Conservation (phyloP, 2,113 vertebrate species). For the Sceloporus undulatus region DNA sequence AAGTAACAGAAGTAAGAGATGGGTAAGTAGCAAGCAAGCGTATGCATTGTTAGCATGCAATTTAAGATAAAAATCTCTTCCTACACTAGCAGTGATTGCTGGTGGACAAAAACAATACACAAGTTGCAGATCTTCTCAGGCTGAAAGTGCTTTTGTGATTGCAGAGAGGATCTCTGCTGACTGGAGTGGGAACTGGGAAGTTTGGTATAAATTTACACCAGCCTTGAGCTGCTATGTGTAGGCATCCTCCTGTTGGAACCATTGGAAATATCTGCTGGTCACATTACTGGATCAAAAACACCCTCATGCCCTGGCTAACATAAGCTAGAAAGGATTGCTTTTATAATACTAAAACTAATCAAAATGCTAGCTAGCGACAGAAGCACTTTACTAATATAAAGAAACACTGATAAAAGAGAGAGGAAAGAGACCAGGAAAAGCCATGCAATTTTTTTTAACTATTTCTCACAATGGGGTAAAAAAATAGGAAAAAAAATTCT, state of each 20-base stretch:
- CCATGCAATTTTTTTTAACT: too few relatives aligned
- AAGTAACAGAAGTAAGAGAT: constrained; percentile 8
- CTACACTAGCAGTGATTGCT: neutral
- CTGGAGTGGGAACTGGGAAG: too few relatives aligned
- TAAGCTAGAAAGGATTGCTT: neutral
- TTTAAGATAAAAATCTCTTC: neutral
- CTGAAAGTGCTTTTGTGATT: too few relatives aligned
- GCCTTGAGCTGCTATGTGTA: too few relatives aligned
- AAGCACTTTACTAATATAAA: neutral
- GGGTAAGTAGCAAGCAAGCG: constrained; percentile 13
- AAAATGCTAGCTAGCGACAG: neutral
- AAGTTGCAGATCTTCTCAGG: too few relatives aligned
- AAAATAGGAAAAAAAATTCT: too few relatives aligned
- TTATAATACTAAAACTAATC: neutral
- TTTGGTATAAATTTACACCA: neutral
- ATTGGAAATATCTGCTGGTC: neutral
- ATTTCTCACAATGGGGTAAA: neutral
- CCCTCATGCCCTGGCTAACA: neutral
- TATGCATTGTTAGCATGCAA: neutral
- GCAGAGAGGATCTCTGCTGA: too few relatives aligned
- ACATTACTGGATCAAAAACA: neutral
- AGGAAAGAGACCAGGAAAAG: neutral
- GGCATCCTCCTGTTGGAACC: neutral
- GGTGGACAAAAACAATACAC: too few relatives aligned
- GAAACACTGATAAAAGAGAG: neutral